These are phyloP conservation scores for Drymodes brunneopygia DNA, from an alignment of 2,113 vertebrate genomes.

Conservation along the genomic window DNA sequence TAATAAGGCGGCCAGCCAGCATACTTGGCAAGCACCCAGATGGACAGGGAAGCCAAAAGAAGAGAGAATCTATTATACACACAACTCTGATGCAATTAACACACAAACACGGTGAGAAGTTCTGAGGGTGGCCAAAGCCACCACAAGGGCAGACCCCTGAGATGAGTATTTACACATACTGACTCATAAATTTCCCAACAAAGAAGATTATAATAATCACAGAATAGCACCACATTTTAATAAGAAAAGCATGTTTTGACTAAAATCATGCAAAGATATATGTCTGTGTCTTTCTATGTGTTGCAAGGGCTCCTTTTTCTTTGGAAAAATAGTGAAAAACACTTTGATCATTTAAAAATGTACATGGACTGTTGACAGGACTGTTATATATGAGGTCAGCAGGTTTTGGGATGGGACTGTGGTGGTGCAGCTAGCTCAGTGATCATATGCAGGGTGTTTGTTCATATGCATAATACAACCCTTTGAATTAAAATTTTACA, in stretches of 20 bases:
- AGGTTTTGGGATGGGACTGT: background rate
- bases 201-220: background rate
- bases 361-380: background rate
- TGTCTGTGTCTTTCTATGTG: background rate
- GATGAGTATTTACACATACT: background rate
- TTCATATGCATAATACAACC: background rate
- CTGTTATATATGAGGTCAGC: background rate
- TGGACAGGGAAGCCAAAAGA: background rate
- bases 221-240: background rate
- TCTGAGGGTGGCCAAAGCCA: background rate
- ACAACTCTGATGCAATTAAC: background rate
- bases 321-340: background rate
- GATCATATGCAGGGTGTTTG: background rate
- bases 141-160: background rate
- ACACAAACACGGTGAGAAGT: background rate
- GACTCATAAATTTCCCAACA: background rate
- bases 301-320: background rate
- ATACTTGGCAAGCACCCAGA: background rate
- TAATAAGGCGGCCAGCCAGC: background rate
- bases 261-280: constrained; percentile 12
- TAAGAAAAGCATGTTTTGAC: constrained; percentile 15
- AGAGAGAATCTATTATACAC: background rate
- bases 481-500: background rate
- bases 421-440: background rate
- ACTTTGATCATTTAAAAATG: background rate